Evolutionary conservation across 2,888 invertebrate genomes (phyloP).

Genomic region (Cheilosia vulpina): DNA sequence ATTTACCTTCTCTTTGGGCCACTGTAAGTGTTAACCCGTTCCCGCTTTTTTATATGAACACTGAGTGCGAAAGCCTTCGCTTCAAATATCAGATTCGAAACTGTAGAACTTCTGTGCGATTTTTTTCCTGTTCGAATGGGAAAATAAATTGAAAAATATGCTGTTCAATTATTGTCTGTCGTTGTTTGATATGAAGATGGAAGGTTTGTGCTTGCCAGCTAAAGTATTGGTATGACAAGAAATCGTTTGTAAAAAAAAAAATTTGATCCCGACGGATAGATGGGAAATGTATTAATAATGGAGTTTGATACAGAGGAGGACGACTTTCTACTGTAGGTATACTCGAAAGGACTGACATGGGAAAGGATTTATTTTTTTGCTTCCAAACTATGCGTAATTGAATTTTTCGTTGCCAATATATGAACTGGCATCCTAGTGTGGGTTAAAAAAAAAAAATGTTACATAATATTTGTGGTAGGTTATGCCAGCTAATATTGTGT

Average conservation of each 20-base stretch:
- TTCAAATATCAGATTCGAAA: slow-evolving; percentile 30
- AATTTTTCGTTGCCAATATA: no score
- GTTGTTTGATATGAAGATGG: slow-evolving; percentile 38
- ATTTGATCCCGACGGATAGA: slow-evolving; percentile 19
- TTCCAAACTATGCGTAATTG: no score
- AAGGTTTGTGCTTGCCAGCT: slow-evolving; percentile 20
- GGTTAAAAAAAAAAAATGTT: no score
- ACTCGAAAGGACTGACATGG: no score
- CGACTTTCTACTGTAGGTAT: neutral
- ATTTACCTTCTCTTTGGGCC: neutral
- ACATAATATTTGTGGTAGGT: no score
- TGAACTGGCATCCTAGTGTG: no score
- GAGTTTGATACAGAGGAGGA: neutral
- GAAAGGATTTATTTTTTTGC: no score
- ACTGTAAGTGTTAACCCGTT: neutral
- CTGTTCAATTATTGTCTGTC: slow-evolving; percentile 32
- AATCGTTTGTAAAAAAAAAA: slow-evolving; percentile 28
- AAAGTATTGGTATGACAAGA: slow-evolving; percentile 14
- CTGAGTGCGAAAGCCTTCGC: slow-evolving; percentile 1
- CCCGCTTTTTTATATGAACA: neutral
- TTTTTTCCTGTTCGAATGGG: slow-evolving; percentile 15
- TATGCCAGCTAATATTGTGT: no score
- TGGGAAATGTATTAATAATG: slow-evolving; percentile 5
- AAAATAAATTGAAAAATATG: slow-evolving; percentile 60
- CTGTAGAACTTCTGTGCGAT: slow-evolving; percentile 18